Evolutionary conservation across 2,797 vertebrate genomes (phyloP).

Genomic region (Tadarida brasiliensis): DNA sequence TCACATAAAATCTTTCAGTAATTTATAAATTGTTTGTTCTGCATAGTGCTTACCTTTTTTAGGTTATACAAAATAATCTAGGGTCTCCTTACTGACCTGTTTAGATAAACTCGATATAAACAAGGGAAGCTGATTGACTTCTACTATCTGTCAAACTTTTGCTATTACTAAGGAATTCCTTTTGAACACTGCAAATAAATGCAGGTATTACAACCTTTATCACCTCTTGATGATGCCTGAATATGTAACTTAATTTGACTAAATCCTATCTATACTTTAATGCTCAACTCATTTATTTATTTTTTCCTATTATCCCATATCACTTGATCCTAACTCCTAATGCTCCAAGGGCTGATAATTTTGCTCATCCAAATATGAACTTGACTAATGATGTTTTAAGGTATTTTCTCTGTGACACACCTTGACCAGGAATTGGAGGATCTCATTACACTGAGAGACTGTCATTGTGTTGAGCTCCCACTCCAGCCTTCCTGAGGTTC

Average conservation of each 20-base stretch:
- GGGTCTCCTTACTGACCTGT: background rate
- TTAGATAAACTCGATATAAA: background rate
- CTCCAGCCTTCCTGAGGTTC: background rate
- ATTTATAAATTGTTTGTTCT: background rate
- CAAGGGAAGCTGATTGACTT: conserved; percentile 6
- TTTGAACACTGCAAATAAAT: background rate
- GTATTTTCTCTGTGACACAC: background rate
- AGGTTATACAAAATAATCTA: background rate
- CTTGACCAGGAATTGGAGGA: background rate
- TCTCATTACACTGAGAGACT: background rate
- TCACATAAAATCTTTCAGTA: background rate
- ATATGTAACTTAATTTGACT: background rate
- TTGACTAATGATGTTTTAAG: background rate
- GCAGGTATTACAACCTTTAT: background rate
- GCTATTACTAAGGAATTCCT: background rate
- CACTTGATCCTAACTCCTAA: background rate
- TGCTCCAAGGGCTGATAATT: background rate
- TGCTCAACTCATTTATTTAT: background rate
- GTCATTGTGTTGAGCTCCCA: background rate
- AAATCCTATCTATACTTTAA: background rate
- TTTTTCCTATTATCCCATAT: background rate
- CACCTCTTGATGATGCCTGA: background rate
- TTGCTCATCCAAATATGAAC: background rate
- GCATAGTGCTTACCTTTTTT: background rate
- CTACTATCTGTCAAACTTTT: background rate